Evolutionary conservation across 2,113 vertebrate species (phyloP).

Genomic region (Accipiter virgatus): DNA sequence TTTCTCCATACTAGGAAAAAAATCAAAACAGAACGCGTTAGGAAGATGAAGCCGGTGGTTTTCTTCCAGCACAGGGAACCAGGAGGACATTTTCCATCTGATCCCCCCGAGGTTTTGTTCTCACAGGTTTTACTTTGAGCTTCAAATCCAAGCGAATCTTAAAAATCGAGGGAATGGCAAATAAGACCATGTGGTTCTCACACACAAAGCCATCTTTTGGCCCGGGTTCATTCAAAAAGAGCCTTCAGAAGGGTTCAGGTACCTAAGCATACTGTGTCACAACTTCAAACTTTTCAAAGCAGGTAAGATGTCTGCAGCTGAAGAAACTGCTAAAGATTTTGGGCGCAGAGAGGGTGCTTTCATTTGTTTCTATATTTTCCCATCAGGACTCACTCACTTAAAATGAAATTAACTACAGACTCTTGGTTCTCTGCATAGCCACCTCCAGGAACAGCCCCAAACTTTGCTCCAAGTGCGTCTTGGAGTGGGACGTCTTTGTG

Average conservation of each 20-base stretch:
- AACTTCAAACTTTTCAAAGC: neutral
- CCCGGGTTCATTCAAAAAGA: neutral
- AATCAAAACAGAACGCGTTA: fast-evolving
- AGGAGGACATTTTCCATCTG: neutral
- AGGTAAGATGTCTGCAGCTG: neutral
- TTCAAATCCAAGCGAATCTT: neutral
- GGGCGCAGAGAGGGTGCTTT: neutral
- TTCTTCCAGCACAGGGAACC: neutral
- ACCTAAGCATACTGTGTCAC: neutral
- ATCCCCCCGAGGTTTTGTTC: neutral
- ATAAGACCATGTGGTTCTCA: neutral
- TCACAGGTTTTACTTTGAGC: neutral
- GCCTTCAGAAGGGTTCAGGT: neutral
- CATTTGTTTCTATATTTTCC: neutral
- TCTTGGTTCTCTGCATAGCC: neutral
- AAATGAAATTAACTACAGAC: neutral
- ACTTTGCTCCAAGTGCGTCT: neutral
- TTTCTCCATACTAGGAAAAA: neutral
- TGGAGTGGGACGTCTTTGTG: neutral
- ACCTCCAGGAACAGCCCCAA: neutral
- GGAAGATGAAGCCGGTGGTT: neutral
- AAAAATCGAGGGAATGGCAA: neutral
- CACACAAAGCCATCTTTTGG: neutral
- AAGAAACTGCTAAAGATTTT: neutral
- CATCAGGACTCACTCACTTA: neutral